Evolutionary conservation across 2,797 vertebrate genomes (phyloP).

Genomic region (Eidolon dupreanum): DNA sequence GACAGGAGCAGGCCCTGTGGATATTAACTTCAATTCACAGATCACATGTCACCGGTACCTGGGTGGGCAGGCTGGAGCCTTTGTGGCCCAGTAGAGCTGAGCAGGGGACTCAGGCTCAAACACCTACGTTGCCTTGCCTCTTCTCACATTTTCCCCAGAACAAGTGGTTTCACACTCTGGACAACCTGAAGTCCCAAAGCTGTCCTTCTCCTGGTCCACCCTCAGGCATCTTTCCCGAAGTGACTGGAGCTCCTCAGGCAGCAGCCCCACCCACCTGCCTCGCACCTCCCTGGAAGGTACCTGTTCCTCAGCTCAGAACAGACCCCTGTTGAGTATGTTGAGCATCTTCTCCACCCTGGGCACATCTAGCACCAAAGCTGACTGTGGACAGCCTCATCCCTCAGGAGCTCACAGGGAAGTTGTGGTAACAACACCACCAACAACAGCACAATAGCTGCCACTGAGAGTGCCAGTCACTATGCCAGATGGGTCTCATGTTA

Average conservation of each 20-base stretch:
- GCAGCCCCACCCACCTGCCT: neutral
- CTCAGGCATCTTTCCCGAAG: neutral
- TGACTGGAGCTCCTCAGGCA: neutral
- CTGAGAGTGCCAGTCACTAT: rapidly evolving
- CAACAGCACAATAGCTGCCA: neutral
- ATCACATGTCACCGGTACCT: neutral
- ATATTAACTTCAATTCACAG: neutral
- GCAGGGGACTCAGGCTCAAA: neutral
- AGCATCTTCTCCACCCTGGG: neutral
- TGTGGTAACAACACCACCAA: neutral
- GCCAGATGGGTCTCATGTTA: neutral
- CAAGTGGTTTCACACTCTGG: neutral
- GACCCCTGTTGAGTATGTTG: rapidly evolving
- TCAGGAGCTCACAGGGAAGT: neutral
- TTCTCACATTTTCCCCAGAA: neutral
- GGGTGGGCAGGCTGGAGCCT: neutral
- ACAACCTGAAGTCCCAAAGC: neutral
- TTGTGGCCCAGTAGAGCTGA: rapidly evolving
- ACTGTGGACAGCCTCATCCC: rapidly evolving
- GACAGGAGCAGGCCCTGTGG: neutral
- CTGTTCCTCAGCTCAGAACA: neutral
- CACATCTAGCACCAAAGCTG: neutral
- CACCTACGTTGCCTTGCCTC: neutral
- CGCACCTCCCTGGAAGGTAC: neutral
- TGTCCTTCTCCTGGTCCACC: neutral